phyloP scores from a whole-genome alignment of 2,888 invertebrate genomes.

The Papilio demoleus region DNA sequence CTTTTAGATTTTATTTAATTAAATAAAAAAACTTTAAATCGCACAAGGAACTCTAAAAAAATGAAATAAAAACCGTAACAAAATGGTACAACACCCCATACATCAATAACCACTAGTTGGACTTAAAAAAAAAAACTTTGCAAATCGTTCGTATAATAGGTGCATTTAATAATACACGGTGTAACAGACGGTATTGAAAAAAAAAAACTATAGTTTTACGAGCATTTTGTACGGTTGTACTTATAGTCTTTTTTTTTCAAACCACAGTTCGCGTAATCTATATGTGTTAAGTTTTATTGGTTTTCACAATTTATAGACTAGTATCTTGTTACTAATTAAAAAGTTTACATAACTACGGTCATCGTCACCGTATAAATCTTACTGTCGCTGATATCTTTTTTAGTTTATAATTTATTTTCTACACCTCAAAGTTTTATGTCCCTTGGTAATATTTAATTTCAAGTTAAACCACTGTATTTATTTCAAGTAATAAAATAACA shows the following conservation, averaged over 20 bases:
- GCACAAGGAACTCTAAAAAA: too few relatives aligned
- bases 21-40: not conserved
- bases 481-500: too few relatives aligned
- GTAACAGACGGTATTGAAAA: constrained; percentile 30
- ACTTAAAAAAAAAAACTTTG: constrained; percentile 15
- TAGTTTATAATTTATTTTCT: constrained; percentile 30
- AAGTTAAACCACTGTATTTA: too few relatives aligned
- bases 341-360: constrained; percentile 9
- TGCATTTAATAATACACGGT: constrained; percentile 30
- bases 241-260: not conserved
- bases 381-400: too few relatives aligned
- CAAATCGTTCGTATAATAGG: constrained; percentile 38
- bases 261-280: constrained; percentile 23
- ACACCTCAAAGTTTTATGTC: not conserved
- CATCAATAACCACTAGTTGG: not conserved
- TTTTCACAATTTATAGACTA: constrained; percentile 34
- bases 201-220: constrained; percentile 28
- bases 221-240: not conserved
- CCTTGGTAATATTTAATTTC: too few relatives aligned
- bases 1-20: too few relatives aligned
- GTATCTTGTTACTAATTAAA: constrained; percentile 36
- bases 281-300: constrained; percentile 34
- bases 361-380: not conserved
- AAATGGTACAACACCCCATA: too few relatives aligned
- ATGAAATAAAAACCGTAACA: too few relatives aligned